Base-by-base conservation (phyloP, 2,113 vertebrate species). In the Colossoma macropomum region DNA sequence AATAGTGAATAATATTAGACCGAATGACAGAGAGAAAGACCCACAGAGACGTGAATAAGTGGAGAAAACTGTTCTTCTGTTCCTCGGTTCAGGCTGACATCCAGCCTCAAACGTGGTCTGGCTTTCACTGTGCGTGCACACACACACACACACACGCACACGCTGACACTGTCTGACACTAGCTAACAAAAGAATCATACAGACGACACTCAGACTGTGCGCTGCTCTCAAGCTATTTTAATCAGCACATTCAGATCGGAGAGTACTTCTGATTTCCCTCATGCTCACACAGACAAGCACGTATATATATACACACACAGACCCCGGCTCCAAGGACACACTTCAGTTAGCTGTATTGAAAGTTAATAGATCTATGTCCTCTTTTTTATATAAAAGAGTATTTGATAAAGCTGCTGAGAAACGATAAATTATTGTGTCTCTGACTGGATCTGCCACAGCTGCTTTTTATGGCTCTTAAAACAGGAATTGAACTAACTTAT, bases 11-110 rank as follows among this genome's bases (percentile, higher is more conserved):
- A 45, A 1, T 11, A 77, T 30, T 19, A 52, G 15, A 52, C 50
- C 11, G 50, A 59, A 15, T 23, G 54, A 59, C 54, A 23, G 54
- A 59, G 21, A 23, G 66, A 38, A 15, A 45, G 41, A 45, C 4
- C 19, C 32, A 23, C 66, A 11, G 27, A 11, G 38, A 71, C 19
- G 25, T 25, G 23, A 10, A 27, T 12, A 76, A 21, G 63, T 69
- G 63, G 41, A 52, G 50, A 81, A 23, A 71, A 85, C 79, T 73
- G 68, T 74, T 52, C 45, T 54, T 32, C 59, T 45, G 41, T 45
- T 45, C 41, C 41, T 83, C 75, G 78, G 79, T 87, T 82, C 60
- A 7, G 16, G 30, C 23, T 72, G 69, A 30, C 86, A 87, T 80
- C 83, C 59, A 63, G 77, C 50, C 66, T 75, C 27, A 73, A 82